Conservation (phyloP, 2,797 vertebrate genomes). For the Melanotaenia parkinsoni region DNA sequence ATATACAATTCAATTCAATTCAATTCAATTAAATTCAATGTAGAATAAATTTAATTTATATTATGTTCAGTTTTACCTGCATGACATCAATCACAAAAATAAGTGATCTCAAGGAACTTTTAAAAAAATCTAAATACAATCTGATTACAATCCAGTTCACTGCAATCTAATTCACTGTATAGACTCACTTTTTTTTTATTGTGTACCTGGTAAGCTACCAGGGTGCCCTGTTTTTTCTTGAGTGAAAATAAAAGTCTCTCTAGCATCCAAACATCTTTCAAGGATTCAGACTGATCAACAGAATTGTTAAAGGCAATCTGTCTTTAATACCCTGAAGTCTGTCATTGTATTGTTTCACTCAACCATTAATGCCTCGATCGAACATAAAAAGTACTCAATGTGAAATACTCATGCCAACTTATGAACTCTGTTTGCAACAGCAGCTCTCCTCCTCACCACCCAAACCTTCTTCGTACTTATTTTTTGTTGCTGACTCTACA, state of each 20-base stretch:
- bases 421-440: not conserved
- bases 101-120: too few relatives aligned
- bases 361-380: not conserved
- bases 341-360: constrained; percentile 1
- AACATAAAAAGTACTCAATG: not conserved
- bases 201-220: not conserved
- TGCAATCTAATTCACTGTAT: too few relatives aligned
- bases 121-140: too few relatives aligned
- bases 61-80: too few relatives aligned
- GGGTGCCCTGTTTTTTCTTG: too few relatives aligned
- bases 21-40: too few relatives aligned
- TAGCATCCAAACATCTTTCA: not conserved
- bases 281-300: not conserved
- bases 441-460: not conserved
- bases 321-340: not conserved
- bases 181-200: too few relatives aligned
- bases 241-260: not conserved
- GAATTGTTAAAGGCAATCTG: not conserved
- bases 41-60: too few relatives aligned
- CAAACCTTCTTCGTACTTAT: not conserved
- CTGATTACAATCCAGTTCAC: too few relatives aligned
- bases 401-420: not conserved
- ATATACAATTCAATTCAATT: too few relatives aligned
- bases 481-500: not conserved
- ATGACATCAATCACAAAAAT: too few relatives aligned